These are phyloP conservation scores for Dromaius novaehollandiae DNA, from an alignment of 2,113 vertebrate species.

Conservation along the genomic window DNA sequence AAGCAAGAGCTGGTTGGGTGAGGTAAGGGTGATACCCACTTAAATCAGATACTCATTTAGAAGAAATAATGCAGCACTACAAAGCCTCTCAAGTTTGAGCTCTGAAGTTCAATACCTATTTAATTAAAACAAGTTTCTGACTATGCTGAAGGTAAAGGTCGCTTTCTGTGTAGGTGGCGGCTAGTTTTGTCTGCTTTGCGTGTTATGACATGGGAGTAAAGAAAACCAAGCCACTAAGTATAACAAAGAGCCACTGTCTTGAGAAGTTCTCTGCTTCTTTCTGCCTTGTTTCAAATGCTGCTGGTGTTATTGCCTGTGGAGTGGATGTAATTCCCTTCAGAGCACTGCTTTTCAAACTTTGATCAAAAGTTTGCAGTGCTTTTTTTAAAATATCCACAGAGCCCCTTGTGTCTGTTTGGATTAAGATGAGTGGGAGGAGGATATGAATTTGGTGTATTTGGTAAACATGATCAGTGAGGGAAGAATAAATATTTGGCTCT, in stretches of 20 bases:
- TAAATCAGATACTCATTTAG: not conserved
- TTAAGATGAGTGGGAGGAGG: not conserved
- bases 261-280: not conserved
- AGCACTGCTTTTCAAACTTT: not conserved
- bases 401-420: not conserved
- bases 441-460: not conserved
- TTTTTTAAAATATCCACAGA: not conserved
- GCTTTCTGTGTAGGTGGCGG: not conserved
- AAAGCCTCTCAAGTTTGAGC: not conserved
- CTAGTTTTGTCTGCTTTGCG: conserved; percentile 15
- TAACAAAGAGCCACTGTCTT: not conserved
- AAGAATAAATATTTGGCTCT: not conserved
- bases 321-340: not conserved
- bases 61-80: not conserved
- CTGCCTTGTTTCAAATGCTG: not conserved
- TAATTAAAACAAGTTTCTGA: not conserved
- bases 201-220: not conserved
- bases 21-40: not conserved
- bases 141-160: not conserved
- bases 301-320: not conserved
- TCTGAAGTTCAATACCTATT: not conserved
- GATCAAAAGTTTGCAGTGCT: not conserved
- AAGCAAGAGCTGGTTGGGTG: not conserved
- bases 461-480: not conserved
- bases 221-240: not conserved